A percentile compares a stretch with the other conserved stretches of the same genome.
Evolutionary conservation across 2,888 invertebrate species (phyloP).

Genomic region (Chromoteleia sp.): DNA sequence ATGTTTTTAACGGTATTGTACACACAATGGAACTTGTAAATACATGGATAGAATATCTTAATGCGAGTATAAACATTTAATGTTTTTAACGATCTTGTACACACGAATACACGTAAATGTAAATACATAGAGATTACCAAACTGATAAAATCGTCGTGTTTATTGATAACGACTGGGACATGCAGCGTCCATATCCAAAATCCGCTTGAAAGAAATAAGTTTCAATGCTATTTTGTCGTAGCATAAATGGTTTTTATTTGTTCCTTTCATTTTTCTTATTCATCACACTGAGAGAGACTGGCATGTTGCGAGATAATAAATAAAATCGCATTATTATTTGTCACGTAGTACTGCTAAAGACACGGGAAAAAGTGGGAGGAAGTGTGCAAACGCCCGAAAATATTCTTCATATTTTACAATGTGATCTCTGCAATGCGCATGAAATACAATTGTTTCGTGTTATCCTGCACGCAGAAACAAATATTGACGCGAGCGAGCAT

Average conservation of each 20-base stretch:
- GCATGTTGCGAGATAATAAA: constrained; percentile 77
- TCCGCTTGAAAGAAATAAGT: constrained; percentile 61
- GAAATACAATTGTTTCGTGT: constrained; percentile 58
- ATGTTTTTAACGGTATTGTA: constrained; percentile 84
- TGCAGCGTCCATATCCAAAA: constrained; percentile 52
- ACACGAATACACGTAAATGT: constrained; percentile 83
- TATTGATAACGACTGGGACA: constrained; percentile 57
- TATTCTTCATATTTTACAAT: constrained; percentile 70
- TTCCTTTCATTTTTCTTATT: constrained; percentile 67
- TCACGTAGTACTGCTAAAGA: constrained; percentile 77
- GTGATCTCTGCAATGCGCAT: constrained; percentile 60
- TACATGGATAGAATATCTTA: constrained; percentile 82
- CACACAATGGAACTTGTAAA: constrained; percentile 82
- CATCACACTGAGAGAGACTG: constrained; percentile 78
- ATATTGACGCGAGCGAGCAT: constrained; percentile 58
- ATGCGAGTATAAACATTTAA: constrained; percentile 83
- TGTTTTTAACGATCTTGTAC: constrained; percentile 84
- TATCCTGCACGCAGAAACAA: constrained; percentile 67
- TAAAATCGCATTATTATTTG: constrained; percentile 78
- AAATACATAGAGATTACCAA: constrained; percentile 83
- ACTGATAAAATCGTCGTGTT: constrained; percentile 67
- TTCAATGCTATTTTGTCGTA: constrained; percentile 67
- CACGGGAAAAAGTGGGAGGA: constrained; percentile 71
- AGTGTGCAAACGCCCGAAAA: constrained; percentile 70
- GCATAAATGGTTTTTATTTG: constrained; percentile 77